Percentiles rank a stretch among this genome's conserved stretches.
Evolutionary conservation across 2,888 invertebrate species (phyloP).

Genomic region (Eulithis testata): DNA sequence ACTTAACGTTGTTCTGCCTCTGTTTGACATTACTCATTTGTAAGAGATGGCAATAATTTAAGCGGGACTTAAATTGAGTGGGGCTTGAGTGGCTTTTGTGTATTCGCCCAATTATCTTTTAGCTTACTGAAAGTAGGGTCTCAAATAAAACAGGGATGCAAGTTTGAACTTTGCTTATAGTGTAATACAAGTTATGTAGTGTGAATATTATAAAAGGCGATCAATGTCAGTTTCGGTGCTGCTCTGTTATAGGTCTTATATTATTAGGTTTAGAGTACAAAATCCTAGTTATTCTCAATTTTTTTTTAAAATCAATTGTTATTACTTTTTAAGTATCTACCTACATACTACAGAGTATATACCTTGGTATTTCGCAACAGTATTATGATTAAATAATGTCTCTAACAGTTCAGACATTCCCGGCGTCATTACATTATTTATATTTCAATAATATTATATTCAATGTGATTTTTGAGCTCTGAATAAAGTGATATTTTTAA

Average conservation of each 20-base stretch:
- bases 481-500: slow-evolving; percentile 78
- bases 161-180: slow-evolving; percentile 33
- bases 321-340: neutral
- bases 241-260: slow-evolving; percentile 4
- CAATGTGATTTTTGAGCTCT: slow-evolving; percentile 57
- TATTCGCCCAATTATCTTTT: too few relatives aligned
- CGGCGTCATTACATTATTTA: slow-evolving; percentile 36
- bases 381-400: slow-evolving; percentile 25
- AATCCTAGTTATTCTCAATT: neutral
- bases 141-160: slow-evolving; percentile 34
- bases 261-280: slow-evolving; percentile 17
- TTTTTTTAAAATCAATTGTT: neutral
- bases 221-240: slow-evolving; percentile 27
- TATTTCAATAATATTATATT: slow-evolving; percentile 40
- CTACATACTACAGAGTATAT: slow-evolving; percentile 7
- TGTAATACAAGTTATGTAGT: slow-evolving; percentile 2
- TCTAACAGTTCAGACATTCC: slow-evolving; percentile 24
- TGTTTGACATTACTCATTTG: too few relatives aligned
- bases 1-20: too few relatives aligned
- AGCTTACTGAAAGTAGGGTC: slow-evolving; percentile 11
- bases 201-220: slow-evolving; percentile 21
- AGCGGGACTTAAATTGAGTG: too few relatives aligned
- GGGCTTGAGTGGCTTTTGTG: too few relatives aligned
- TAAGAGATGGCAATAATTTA: too few relatives aligned
- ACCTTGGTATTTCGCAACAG: slow-evolving; percentile 5